phyloP scores from a whole-genome alignment of 2,888 invertebrate genomes.

The Ernsta delagoae region DNA sequence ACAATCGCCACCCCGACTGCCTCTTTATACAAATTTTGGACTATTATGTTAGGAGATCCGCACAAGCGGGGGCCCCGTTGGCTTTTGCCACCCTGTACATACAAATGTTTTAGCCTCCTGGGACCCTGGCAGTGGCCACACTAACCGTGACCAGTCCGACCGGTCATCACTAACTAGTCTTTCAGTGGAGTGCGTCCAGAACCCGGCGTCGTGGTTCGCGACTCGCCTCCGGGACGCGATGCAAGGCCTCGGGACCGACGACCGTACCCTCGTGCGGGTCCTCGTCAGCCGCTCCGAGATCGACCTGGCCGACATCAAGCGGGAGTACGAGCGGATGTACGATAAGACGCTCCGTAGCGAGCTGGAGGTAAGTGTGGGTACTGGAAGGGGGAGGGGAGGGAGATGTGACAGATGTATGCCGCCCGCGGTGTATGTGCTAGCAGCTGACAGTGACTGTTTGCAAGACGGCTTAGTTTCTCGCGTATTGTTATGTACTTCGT shows the following conservation, averaged over 20 bases:
- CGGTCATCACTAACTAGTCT: too few relatives aligned
- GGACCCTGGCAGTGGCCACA: too few relatives aligned
- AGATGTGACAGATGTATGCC: neutral
- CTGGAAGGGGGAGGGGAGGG: too few relatives aligned
- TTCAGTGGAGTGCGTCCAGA: conserved; percentile 90
- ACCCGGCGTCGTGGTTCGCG: conserved; percentile 89
- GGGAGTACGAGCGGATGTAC: conserved; percentile 88
- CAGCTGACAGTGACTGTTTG: too few relatives aligned
- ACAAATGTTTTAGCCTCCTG: too few relatives aligned
- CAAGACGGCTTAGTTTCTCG: neutral
- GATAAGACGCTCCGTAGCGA: conserved; percentile 88
- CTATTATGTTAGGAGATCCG: too few relatives aligned
- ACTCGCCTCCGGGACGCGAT: conserved; percentile 86
- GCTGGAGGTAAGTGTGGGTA: conserved; percentile 84
- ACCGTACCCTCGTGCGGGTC: conserved; percentile 87
- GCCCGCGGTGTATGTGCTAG: neutral
- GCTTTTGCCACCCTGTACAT: too few relatives aligned
- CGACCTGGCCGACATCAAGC: conserved; percentile 88
- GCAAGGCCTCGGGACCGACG: conserved; percentile 90
- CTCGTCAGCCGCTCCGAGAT: conserved; percentile 88
- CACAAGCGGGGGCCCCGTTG: too few relatives aligned
- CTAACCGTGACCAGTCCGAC: too few relatives aligned
- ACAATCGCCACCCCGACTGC: too few relatives aligned
- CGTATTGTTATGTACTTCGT: too few relatives aligned
- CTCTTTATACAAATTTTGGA: too few relatives aligned